These are phyloP conservation scores for Acrocyrtus sp. DNA, from an alignment of 2,888 invertebrate species.

Conservation along the genomic window DNA sequence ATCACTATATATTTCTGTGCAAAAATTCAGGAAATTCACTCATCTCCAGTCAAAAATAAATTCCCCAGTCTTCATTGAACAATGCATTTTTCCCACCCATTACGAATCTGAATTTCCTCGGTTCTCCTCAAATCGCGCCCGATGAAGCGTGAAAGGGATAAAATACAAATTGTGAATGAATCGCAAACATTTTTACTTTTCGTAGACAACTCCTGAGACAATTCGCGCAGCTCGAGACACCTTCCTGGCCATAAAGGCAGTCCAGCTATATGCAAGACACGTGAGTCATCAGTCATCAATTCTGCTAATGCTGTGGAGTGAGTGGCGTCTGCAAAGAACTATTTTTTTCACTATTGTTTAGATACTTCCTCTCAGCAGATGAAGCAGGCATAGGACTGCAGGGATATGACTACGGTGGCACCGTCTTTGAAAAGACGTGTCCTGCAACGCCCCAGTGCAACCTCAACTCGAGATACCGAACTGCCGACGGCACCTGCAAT, in stretches of 20 bases:
- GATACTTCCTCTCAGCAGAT: constrained; percentile 53
- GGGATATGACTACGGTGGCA: constrained; percentile 57
- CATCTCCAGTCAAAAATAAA: not conserved
- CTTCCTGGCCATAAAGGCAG: constrained; percentile 56
- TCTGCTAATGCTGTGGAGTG: not conserved
- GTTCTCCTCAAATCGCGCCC: not conserved
- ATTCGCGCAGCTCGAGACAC: constrained; percentile 53
- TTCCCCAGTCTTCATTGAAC: too few species aligned
- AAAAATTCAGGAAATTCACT: not conserved
- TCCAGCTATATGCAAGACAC: constrained; percentile 56
- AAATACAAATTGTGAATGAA: too few species aligned
- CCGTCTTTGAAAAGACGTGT: constrained; percentile 55
- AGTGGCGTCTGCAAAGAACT: not conserved
- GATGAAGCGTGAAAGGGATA: too few species aligned
- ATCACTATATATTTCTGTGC: not conserved
- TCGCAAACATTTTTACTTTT: not conserved
- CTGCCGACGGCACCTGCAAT: constrained; percentile 86
- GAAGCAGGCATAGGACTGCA: constrained; percentile 61
- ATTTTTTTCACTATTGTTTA: constrained; percentile 1
- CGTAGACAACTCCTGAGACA: constrained; percentile 53
- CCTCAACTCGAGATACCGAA: constrained; percentile 71
- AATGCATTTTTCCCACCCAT: not conserved
- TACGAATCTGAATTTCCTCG: not conserved
- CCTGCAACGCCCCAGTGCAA: constrained; percentile 51
- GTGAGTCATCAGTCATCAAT: constrained; percentile 26